phyloP scores from a whole-genome alignment of 2,113 vertebrate species.

The Rhipidura dahli region DNA sequence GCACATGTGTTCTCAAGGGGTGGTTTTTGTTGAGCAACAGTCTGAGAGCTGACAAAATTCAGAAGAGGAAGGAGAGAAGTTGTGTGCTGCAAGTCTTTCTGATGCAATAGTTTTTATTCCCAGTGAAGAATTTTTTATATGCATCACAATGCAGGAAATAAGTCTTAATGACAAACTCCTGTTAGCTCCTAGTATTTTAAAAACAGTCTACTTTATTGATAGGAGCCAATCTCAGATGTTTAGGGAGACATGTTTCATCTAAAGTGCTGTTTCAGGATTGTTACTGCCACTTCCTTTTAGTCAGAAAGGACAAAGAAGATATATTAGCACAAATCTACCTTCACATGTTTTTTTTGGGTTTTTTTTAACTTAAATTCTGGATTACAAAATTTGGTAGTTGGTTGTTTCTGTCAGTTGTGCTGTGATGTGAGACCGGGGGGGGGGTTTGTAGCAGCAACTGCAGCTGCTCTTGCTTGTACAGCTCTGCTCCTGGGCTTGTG shows the following conservation, averaged over 20 bases:
- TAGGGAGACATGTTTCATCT: background rate
- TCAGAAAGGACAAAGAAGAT: background rate
- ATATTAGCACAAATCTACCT: background rate
- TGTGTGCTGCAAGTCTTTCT: background rate
- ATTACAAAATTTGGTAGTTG: background rate
- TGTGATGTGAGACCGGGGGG: rapidly evolving
- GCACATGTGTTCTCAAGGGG: background rate
- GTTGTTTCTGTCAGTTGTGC: background rate
- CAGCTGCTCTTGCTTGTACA: background rate
- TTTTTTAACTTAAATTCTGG: background rate
- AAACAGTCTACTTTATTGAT: background rate
- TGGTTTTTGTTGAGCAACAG: background rate
- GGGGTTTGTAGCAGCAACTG: background rate
- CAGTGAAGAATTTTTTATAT: background rate
- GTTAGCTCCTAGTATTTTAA: background rate
- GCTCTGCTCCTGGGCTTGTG: background rate
- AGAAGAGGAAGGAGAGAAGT: background rate
- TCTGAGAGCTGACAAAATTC: background rate
- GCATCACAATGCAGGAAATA: background rate
- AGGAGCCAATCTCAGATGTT: background rate
- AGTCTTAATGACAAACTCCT: background rate
- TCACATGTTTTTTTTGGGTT: background rate
- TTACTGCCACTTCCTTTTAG: background rate
- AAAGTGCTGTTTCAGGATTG: background rate
- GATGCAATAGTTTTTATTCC: background rate